These are phyloP conservation scores for Loripinus fragilis DNA, from an alignment of 2,888 invertebrate species.

Conservation along the genomic window DNA sequence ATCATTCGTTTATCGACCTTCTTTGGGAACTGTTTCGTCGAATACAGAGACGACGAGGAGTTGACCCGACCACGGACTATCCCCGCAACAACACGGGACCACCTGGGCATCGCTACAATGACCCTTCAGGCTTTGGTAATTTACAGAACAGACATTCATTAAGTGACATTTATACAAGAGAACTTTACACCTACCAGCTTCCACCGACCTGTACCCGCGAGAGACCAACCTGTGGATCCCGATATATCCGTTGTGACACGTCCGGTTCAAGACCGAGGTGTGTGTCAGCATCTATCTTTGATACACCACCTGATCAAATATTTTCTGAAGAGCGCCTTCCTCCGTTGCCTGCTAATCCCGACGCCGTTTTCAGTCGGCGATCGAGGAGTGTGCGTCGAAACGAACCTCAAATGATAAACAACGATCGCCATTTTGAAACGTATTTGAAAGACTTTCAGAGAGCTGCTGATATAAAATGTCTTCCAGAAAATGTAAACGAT, in stretches of 20 bases:
- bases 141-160: constrained; percentile 68
- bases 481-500: constrained; percentile 51
- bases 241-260: constrained; percentile 63
- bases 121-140: constrained; percentile 69
- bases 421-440: constrained; percentile 8
- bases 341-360: constrained; percentile 8
- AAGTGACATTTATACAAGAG: constrained; percentile 64
- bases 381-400: not conserved
- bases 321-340: constrained; percentile 28
- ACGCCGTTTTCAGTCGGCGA: constrained; percentile 10
- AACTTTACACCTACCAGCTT: constrained; percentile 70
- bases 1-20: constrained; percentile 75
- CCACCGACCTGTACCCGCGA: constrained; percentile 67
- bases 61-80: constrained; percentile 67
- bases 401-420: not conserved
- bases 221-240: constrained; percentile 68
- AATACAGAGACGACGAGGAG: constrained; percentile 60
- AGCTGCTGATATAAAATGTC: constrained; percentile 47
- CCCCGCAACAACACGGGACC: constrained; percentile 61
- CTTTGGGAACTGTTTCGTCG: constrained; percentile 74
- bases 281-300: constrained; percentile 56
- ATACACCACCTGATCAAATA: constrained; percentile 44
- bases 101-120: constrained; percentile 61
- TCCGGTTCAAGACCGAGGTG: constrained; percentile 48
- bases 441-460: constrained; percentile 40